phyloP scores from a whole-genome alignment of 2,888 invertebrate species.

The Amblyjoppa proteus region DNA sequence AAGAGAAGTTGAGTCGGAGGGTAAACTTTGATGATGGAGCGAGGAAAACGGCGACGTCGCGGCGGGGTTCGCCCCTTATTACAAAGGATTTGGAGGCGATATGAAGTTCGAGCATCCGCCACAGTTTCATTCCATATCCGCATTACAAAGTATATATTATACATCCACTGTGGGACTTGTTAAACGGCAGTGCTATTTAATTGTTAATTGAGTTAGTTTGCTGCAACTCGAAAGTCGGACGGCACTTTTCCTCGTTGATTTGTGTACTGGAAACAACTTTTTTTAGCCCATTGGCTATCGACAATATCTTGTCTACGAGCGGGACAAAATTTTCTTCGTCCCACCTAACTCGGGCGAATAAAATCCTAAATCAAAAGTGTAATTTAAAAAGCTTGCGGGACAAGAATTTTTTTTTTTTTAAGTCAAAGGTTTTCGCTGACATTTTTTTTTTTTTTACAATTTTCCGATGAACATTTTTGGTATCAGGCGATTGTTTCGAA shows the following conservation, averaged over 20 bases:
- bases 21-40: conserved; percentile 15
- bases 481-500: no score
- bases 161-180: background rate
- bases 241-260: background rate
- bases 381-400: no score
- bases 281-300: background rate
- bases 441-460: no score
- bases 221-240: background rate
- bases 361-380: no score
- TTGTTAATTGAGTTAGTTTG: background rate
- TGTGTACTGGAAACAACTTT: background rate
- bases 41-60: background rate
- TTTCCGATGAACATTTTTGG: no score
- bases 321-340: no score
- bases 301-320: no score
- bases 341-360: no score
- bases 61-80: background rate
- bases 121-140: background rate
- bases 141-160: background rate
- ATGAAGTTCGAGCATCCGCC: background rate
- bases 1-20: conserved; percentile 1
- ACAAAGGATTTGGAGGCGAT: conserved; percentile 5
- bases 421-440: no score
- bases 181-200: background rate
- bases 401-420: no score